Conservation (phyloP, 1,140 invertebrate genomes). For the Neodiprion lecontei region DNA sequence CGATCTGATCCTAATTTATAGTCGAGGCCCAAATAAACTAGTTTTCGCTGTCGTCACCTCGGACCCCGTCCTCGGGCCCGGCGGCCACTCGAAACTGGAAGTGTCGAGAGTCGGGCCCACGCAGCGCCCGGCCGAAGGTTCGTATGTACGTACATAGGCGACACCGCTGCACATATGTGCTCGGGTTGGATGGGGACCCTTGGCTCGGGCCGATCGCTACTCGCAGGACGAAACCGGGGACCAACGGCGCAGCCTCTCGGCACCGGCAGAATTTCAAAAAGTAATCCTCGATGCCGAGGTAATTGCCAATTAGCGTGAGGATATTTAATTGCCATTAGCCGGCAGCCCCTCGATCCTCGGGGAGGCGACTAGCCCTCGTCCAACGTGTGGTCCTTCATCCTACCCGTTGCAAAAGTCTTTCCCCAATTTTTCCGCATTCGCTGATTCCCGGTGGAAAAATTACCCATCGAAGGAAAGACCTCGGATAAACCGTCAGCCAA, state of each 20-base stretch:
- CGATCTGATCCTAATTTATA: slow-evolving; percentile 65
- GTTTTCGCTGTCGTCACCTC: slow-evolving; percentile 63
- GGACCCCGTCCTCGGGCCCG: slow-evolving; percentile 23
- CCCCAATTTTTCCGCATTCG: slow-evolving; percentile 25
- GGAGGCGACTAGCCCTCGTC: too few relatives aligned
- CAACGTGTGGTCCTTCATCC: neutral
- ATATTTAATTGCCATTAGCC: slow-evolving; percentile 61
- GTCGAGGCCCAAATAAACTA: slow-evolving; percentile 63
- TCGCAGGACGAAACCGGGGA: neutral
- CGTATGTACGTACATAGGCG: too few relatives aligned
- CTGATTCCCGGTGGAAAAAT: slow-evolving; percentile 27
- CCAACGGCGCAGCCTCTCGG: neutral
- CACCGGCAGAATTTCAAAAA: slow-evolving; percentile 35
- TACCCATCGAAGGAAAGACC: slow-evolving; percentile 18
- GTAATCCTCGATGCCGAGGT: slow-evolving; percentile 47
- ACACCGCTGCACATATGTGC: neutral
- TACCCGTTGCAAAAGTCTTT: neutral
- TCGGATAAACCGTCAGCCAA: slow-evolving; percentile 37
- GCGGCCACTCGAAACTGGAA: neutral
- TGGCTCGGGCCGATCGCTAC: neutral
- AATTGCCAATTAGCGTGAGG: slow-evolving; percentile 62
- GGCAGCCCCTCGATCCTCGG: slow-evolving; percentile 20
- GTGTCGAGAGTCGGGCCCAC: neutral
- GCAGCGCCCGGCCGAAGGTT: neutral
- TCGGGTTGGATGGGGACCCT: too few relatives aligned